Evolutionary conservation across 1,140 invertebrate species (phyloP), one percentile per base, ranked within the genome.

Genomic region (Solenopsis fugax): DNA sequence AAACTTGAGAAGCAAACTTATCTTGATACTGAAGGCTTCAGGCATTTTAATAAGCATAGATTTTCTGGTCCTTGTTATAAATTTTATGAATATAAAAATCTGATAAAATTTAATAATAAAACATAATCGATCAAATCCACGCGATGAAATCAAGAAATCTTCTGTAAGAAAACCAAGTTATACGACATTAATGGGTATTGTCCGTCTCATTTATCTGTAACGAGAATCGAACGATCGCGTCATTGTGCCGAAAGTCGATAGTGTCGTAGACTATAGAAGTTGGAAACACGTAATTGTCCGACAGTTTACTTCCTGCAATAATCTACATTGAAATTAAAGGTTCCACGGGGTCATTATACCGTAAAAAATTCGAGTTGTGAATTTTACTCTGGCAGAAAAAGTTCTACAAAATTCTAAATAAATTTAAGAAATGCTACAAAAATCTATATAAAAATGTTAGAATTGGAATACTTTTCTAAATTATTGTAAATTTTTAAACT

Each of bases 201-300:
- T 77, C 75, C 48, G 2, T 48, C 34, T 45, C 50, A 52, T 85
- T 85, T 65, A 64, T 85, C 73, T 78, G 4, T 85, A 78, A 85
- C 50, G 21, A 78, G 62, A 78, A 75, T 64, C 58, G 45, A 64
- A 48, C 58, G 41, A 64, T 85, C 21, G 45, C 56, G 48, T 76
- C 58, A 34, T 65, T 64, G 82, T 41, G 29, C 21, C 48, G 29
- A 76, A 54, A 77, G 50, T 21, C 58, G 73, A 64, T 78, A 78
- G 69, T 72, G 21, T 4, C 12, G 18, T 58, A 48, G 80, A 73
- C 18, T 3, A 7, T 41, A 41, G 41, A 73, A 73, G 52, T 73
- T 48, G 16, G 41, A 37, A 62, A 73, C 24, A 73, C 37, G 69
- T 84, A 73, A 73, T 84, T 73, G 65, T 71, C 13, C 21, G 21